Conservation (phyloP, 92 coral and sea anemone genomes). For the Zoanthus solanderi region DNA sequence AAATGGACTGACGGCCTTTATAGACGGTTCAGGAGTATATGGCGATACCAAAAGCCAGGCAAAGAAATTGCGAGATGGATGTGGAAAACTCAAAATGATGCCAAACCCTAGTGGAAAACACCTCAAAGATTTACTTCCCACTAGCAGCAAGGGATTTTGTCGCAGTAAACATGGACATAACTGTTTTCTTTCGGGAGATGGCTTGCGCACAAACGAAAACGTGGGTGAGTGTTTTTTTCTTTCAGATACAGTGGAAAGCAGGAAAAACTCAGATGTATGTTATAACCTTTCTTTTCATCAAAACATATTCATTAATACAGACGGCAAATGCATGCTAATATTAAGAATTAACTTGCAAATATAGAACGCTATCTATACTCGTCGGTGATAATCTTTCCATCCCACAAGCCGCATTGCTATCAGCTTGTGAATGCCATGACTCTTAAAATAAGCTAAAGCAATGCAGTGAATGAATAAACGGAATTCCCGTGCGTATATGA, state of each 20-base stretch:
- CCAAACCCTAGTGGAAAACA: slow-evolving; percentile 29
- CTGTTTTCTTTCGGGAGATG: slow-evolving; percentile 66
- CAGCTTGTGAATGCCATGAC: too few species aligned
- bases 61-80: slow-evolving; percentile 31
- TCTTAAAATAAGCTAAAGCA: too few species aligned
- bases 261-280: too few species aligned
- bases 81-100: slow-evolving; percentile 38
- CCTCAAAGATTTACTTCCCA: slow-evolving; percentile 45
- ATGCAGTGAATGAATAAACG: too few species aligned
- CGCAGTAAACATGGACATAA: slow-evolving; percentile 32
- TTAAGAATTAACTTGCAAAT: too few species aligned
- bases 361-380: too few species aligned
- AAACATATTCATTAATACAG: too few species aligned
- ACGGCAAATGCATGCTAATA: too few species aligned
- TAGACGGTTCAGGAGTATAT: slow-evolving; percentile 73
- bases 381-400: too few species aligned
- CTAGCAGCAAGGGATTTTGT: slow-evolving; percentile 27
- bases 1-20: slow-evolving; percentile 61
- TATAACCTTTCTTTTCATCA: too few species aligned
- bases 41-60: slow-evolving; percentile 43
- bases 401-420: too few species aligned
- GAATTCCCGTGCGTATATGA: too few species aligned
- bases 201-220: slow-evolving; percentile 65
- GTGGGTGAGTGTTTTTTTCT: slow-evolving; percentile 32
- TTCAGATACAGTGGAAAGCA: not conserved